Conservation (phyloP, 2,888 invertebrate genomes). For the Antheraea yamamai region DNA sequence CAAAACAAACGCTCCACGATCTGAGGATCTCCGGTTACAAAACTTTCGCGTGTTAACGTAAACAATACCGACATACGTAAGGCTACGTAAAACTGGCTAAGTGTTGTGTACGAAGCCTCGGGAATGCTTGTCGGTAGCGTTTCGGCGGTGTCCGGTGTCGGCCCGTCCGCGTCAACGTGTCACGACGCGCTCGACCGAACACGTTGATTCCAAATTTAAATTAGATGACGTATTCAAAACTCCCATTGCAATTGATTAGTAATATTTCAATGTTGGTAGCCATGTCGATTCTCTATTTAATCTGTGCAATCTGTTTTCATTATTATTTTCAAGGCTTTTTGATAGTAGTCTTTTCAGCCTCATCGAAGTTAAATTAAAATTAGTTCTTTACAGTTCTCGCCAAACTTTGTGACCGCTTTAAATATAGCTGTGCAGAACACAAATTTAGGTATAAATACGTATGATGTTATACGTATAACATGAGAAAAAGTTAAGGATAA, state of each 20-base stretch:
- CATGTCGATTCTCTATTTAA: background rate
- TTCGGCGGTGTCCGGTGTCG: slow-evolving; percentile 70
- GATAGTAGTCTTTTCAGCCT: too few relatives aligned
- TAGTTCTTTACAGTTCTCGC: too few relatives aligned
- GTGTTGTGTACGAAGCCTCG: slow-evolving; percentile 64
- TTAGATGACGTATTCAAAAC: slow-evolving; percentile 62
- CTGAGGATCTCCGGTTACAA: slow-evolving; percentile 59
- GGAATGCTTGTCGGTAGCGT: slow-evolving; percentile 76
- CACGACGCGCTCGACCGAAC: slow-evolving; percentile 53
- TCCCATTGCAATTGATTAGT: slow-evolving; percentile 51
- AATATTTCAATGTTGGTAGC: slow-evolving; percentile 20
- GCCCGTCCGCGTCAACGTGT: slow-evolving; percentile 25
- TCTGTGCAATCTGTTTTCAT: background rate
- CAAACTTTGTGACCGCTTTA: too few relatives aligned
- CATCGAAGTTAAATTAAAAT: too few relatives aligned
- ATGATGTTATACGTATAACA: too few relatives aligned
- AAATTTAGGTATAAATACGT: too few relatives aligned
- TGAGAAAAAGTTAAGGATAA: too few relatives aligned
- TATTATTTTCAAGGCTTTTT: background rate
- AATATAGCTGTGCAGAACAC: too few relatives aligned
- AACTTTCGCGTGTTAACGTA: slow-evolving; percentile 70
- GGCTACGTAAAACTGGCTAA: slow-evolving; percentile 61
- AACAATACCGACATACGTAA: slow-evolving; percentile 57
- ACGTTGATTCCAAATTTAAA: slow-evolving; percentile 64
- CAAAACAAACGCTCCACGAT: background rate